These are phyloP conservation scores for Strigops habroptila DNA, from an alignment of 2,113 vertebrate species.

Conservation along the genomic window DNA sequence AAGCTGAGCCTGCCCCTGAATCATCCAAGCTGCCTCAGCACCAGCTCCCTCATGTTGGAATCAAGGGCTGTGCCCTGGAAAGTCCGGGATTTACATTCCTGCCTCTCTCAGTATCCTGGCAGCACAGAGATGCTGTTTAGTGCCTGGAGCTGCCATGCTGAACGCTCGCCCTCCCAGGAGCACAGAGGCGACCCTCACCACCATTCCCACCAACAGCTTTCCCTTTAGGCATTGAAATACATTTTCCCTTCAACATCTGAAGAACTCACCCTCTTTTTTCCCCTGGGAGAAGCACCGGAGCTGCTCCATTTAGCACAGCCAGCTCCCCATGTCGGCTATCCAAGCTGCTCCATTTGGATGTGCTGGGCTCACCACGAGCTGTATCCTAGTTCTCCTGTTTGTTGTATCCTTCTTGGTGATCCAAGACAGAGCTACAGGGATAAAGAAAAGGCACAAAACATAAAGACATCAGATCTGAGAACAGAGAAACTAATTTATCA, in stretches of 20 bases:
- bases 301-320: not conserved
- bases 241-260: not conserved
- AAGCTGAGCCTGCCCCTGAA: not conserved
- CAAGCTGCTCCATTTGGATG: accelerated
- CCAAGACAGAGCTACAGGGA: not conserved
- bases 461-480: not conserved
- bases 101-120: not conserved
- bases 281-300: not conserved
- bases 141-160: not conserved
- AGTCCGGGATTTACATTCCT: not conserved
- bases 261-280: not conserved
- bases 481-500: not conserved
- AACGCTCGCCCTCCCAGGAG: not conserved
- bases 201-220: too few relatives aligned
- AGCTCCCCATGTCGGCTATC: not conserved
- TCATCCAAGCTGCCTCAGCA: not conserved
- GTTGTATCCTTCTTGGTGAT: not conserved
- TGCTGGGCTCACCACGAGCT: accelerated
- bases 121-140: not conserved
- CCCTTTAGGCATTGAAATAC: too few relatives aligned
- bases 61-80: not conserved
- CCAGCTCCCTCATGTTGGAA: not conserved
- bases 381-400: accelerated
- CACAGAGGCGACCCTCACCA: too few relatives aligned
- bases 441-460: not conserved